Evolutionary conservation across 2,113 vertebrate genomes (phyloP).

Genomic region (Columba livia): DNA sequence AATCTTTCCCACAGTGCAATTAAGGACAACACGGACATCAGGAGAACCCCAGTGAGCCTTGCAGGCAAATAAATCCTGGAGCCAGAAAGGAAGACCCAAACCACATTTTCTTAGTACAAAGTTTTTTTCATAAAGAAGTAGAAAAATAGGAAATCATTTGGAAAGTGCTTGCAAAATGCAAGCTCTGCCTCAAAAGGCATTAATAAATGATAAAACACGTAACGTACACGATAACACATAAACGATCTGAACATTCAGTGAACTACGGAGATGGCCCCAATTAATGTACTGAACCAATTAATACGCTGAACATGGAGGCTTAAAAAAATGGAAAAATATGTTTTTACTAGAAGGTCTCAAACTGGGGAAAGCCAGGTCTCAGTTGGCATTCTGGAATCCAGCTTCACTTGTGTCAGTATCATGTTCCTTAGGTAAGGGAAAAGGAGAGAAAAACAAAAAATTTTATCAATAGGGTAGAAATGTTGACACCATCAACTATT

Average conservation of each 20-base stretch:
- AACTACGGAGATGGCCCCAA: slow-evolving; percentile 1
- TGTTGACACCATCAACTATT: not conserved
- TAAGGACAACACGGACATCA: not conserved
- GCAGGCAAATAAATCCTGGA: not conserved
- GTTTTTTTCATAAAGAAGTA: slow-evolving; percentile 42
- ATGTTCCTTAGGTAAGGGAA: slow-evolving; percentile 78
- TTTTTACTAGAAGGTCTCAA: not conserved
- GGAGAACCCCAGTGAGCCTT: not conserved
- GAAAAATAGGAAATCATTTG: slow-evolving; percentile 58
- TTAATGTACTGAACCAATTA: not conserved
- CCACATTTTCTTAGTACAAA: slow-evolving; percentile 16
- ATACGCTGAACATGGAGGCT: not conserved
- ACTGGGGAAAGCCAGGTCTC: not conserved
- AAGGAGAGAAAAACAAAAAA: not conserved
- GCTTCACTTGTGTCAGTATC: slow-evolving; percentile 82
- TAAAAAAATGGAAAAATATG: not conserved
- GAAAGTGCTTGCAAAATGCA: slow-evolving; percentile 29
- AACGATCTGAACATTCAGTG: not conserved
- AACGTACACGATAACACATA: not conserved
- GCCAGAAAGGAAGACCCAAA: not conserved
- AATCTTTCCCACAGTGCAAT: not conserved
- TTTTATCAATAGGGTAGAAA: not conserved
- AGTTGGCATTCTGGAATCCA: slow-evolving; percentile 66
- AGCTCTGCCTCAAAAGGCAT: slow-evolving; percentile 5
- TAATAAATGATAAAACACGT: not conserved